Percentiles rank a stretch among this genome's conserved stretches.
These are phyloP conservation scores for Theonella swinhoei DNA, from an alignment of 37 sponge, comb jelly and placozoan species.

Conservation along the genomic window DNA sequence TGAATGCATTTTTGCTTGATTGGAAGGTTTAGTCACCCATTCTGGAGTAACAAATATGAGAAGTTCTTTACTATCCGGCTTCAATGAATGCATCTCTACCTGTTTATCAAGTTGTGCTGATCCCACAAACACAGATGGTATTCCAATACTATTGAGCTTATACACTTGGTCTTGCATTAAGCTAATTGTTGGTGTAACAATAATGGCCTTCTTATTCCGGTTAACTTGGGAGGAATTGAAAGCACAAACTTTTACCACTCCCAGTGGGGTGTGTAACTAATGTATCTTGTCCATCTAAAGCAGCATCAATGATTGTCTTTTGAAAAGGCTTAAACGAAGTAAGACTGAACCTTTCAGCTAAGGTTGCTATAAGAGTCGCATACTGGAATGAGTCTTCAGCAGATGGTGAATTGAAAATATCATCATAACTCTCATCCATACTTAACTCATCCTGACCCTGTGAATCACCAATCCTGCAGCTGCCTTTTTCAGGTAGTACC, in stretches of 20 bases:
- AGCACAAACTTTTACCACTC: conserved; percentile 8
- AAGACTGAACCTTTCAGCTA: not conserved
- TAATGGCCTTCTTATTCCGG: not conserved
- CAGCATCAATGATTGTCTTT: not conserved
- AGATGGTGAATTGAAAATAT: not conserved
- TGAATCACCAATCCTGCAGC: not conserved
- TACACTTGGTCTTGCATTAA: conserved; percentile 15
- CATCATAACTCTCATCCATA: not conserved
- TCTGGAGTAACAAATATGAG: too few species aligned
- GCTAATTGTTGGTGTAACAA: conserved; percentile 10
- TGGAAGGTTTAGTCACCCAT: conserved; percentile 2
- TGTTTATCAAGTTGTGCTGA: conserved; percentile 15
- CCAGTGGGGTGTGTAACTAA: conserved; percentile 1
- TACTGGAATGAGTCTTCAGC: conserved; percentile 6
- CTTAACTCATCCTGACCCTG: not conserved
- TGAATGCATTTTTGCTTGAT: not conserved
- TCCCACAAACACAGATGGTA: not conserved
- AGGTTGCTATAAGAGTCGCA: not conserved
- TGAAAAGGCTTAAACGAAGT: conserved; percentile 8
- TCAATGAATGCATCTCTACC: not conserved
- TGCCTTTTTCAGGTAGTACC: not conserved
- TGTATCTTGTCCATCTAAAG: not conserved
- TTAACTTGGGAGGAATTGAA: conserved; percentile 1
- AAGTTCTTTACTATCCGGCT: not conserved
- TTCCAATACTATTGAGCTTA: conserved; percentile 5